Evolutionary conservation across 2,888 invertebrate species (phyloP).

Genomic region (Epinotia demarniana): DNA sequence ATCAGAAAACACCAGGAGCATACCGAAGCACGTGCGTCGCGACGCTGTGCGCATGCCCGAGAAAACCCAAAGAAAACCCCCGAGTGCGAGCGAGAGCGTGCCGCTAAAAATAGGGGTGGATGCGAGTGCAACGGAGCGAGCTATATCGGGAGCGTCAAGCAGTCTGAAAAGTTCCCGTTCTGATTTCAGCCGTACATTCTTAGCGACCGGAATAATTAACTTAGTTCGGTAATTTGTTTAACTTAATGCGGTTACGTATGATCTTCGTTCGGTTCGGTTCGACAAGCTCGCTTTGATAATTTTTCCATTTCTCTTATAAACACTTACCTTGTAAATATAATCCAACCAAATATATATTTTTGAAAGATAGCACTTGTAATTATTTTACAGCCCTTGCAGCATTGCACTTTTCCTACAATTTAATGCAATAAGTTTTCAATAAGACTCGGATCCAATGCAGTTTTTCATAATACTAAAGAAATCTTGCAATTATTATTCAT

Average conservation of each 20-base stretch:
- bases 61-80: conserved; percentile 75
- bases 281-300: not conserved
- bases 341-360: not conserved
- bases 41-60: conserved; percentile 76
- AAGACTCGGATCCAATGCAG: conserved; percentile 26
- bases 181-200: conserved; percentile 52
- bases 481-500: conserved; percentile 42
- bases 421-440: not conserved
- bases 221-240: conserved; percentile 40
- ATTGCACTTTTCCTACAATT: not conserved
- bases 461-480: conserved; percentile 31
- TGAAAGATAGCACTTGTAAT: not conserved
- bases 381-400: not conserved
- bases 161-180: conserved; percentile 74
- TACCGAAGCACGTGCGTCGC: conserved; percentile 70
- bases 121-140: conserved; percentile 63
- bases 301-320: conserved; percentile 5
- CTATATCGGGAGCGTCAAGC: conserved; percentile 81
- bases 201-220: conserved; percentile 51
- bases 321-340: not conserved
- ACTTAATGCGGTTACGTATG: conserved; percentile 32
- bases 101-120: conserved; percentile 72
- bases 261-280: conserved; percentile 30
- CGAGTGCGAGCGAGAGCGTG: conserved; percentile 63
- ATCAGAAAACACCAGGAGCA: conserved; percentile 66